These are phyloP conservation scores for Piaya cayana DNA, from an alignment of 2,113 vertebrate genomes.

Conservation along the genomic window DNA sequence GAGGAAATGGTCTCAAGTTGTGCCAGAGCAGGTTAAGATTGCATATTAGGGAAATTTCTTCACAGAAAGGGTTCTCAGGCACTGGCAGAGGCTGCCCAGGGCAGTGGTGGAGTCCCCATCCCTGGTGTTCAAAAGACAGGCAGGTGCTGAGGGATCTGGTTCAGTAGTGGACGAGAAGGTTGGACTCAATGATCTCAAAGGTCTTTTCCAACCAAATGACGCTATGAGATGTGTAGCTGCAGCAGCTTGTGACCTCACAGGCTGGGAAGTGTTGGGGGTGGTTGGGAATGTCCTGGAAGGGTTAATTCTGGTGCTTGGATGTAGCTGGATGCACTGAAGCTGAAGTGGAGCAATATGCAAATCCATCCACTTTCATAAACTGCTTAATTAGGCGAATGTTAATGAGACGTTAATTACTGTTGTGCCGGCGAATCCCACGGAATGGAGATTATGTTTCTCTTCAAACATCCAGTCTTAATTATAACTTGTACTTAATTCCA, in stretches of 20 bases:
- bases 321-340: constrained; percentile 49
- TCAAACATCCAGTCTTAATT: constrained; percentile 84
- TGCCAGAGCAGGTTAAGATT: too few species aligned
- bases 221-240: fast-evolving
- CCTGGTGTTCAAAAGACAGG: too few species aligned
- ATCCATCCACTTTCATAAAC: constrained; percentile 81
- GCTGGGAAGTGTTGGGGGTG: background rate
- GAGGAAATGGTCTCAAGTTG: too few species aligned
- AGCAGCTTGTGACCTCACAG: background rate
- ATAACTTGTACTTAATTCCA: constrained; percentile 76
- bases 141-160: too few species aligned
- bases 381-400: constrained; percentile 85
- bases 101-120: too few species aligned
- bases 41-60: too few species aligned
- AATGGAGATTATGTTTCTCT: constrained; percentile 83
- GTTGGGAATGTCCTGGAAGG: constrained; percentile 11
- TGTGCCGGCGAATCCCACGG: constrained; percentile 79
- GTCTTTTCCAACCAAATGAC: too few species aligned
- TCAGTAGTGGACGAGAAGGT: too few species aligned
- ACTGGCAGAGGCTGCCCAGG: too few species aligned
- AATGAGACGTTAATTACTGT: constrained; percentile 87
- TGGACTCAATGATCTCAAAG: too few species aligned
- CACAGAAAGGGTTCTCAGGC: too few species aligned
- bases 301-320: constrained; percentile 63
- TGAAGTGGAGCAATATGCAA: constrained; percentile 72